phyloP scores from a whole-genome alignment of 92 coral and sea anemone genomes.

The Phenganax marumi region DNA sequence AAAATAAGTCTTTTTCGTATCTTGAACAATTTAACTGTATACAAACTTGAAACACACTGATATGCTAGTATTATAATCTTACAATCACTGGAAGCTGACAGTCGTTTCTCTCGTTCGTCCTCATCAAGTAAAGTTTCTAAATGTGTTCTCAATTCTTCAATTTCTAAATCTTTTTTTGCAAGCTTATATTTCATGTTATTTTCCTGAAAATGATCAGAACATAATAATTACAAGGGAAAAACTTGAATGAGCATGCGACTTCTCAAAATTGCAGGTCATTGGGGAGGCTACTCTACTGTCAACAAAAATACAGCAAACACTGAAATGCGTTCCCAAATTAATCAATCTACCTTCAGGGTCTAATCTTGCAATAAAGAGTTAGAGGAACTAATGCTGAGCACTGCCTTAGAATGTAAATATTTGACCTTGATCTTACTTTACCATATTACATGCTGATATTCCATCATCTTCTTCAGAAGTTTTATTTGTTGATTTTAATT shows the following conservation, averaged over 20 bases:
- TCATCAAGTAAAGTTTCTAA: slow-evolving; percentile 94
- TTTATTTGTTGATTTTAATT: not conserved
- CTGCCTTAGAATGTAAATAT: too few species aligned
- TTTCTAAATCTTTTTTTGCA: slow-evolving; percentile 81
- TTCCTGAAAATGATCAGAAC: slow-evolving; percentile 8
- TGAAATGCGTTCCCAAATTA: too few species aligned
- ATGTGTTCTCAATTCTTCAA: slow-evolving; percentile 85
- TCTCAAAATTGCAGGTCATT: not conserved
- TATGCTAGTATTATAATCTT: not conserved
- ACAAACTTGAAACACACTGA: not conserved
- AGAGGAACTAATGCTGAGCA: too few species aligned
- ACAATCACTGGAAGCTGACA: slow-evolving; percentile 37
- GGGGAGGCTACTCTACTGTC: too few species aligned
- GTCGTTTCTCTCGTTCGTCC: slow-evolving; percentile 66
- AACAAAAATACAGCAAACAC: too few species aligned
- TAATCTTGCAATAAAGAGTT: too few species aligned
- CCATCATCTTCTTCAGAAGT: not conserved
- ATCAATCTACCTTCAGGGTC: too few species aligned
- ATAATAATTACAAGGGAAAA: not conserved
- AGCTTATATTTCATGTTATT: slow-evolving; percentile 44
- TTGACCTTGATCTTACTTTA: too few species aligned
- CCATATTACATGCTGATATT: slow-evolving; percentile 10
- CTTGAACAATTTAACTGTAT: not conserved
- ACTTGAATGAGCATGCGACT: not conserved
- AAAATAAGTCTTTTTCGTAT: not conserved